Evolutionary conservation across 35 echinoderm and acorn worm species (phyloP), one percentile per base, ranked within the genome.

Genomic region (Hemicentrotus pulcherrimus): DNA sequence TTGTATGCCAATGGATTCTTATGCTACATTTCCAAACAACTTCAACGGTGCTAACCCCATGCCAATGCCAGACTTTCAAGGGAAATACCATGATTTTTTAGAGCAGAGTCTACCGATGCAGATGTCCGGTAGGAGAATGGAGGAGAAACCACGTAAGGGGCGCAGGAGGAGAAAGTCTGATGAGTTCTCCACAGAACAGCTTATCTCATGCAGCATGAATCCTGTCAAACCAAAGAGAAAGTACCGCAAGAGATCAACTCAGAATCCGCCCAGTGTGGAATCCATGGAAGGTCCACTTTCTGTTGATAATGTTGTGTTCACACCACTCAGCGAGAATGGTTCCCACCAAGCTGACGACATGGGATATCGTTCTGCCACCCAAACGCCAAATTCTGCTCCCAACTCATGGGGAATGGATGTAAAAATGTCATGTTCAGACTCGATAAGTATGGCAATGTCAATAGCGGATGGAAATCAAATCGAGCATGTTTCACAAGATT

Each of bases 31-130:
- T 58, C 52, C 94, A 78, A 24, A 22, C 94, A 47, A 48, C 12
- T 95, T 90, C 86, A 86, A 86, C 31, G 86, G 32, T 32, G 86
- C 47, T 60, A 47, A 48, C 61, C 71, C 46, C 9, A 95, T 95
- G 94, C 46, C 86, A 5, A 88, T 95, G 59, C 46, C 71, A 31
- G 96, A 97, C 91, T 97, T 58, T 94, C 96, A 97, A 94, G 86
- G 86, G 46, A 95, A 97, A 87, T 97, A 95, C 52, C 95, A 95
- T 94, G 96, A 97, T 92, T 97, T 97, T 94, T 94, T 97, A 85
- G 96, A 97, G 90, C 96, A 97, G 61, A 95, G 87, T 91, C 91
- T 97, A 19, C 96, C 96, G 33, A 97, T 97, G 96, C 96, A 94
- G 71, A 94, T 97, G 96, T 92, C 55, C 47, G 60, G 91, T 28